phyloP scores from a whole-genome alignment of 2,797 vertebrate species.

The Leptoclinus maculatus region DNA sequence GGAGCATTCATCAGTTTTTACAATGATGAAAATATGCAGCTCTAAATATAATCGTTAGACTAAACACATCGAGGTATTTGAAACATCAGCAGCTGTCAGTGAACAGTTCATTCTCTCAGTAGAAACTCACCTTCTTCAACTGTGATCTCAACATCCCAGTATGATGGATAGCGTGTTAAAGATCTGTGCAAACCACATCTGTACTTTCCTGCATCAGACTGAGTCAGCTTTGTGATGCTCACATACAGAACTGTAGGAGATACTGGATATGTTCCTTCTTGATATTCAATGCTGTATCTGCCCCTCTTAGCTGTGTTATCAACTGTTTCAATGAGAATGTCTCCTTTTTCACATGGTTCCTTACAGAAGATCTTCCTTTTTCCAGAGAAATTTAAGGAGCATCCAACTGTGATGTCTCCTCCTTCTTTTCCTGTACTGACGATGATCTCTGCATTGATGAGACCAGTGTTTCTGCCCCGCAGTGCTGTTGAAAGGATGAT shows the following conservation, averaged over 20 bases:
- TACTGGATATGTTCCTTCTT: accelerated
- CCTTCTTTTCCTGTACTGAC: neutral
- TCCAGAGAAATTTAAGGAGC: accelerated
- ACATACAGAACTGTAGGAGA: neutral
- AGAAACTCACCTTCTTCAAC: constrained; percentile 46
- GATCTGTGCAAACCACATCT: neutral
- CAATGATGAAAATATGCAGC: neutral
- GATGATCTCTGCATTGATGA: neutral
- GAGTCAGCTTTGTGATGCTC: constrained; percentile 45
- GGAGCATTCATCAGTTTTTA: neutral
- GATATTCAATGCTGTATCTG: constrained; percentile 42
- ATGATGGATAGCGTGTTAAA: accelerated
- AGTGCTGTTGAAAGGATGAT: constrained; percentile 15
- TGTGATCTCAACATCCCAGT: neutral
- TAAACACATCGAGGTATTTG: neutral
- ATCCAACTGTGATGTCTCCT: neutral
- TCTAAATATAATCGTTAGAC: neutral
- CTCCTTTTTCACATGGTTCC: neutral
- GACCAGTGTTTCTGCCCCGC: neutral
- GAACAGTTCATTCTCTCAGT: neutral
- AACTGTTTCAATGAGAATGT: constrained; percentile 3
- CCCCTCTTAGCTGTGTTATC: accelerated
- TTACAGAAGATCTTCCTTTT: constrained; percentile 8
- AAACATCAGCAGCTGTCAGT: neutral
- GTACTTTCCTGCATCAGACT: constrained; percentile 47